phyloP scores from a whole-genome alignment of 1,140 invertebrate genomes.

The Ephestia elutella region DNA sequence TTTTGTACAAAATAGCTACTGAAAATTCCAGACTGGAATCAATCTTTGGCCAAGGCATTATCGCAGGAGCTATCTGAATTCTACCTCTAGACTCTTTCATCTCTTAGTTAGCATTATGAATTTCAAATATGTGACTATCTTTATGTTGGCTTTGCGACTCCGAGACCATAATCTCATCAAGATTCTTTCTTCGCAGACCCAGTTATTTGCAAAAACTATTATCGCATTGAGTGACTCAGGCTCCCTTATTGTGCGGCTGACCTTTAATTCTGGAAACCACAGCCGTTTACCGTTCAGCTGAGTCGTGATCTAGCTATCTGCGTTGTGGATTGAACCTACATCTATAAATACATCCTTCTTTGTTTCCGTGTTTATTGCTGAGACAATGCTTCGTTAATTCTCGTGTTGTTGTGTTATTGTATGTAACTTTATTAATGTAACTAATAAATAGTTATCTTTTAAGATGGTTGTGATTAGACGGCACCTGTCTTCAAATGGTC shows the following conservation, averaged over 20 bases:
- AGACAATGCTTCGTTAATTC: too few relatives aligned
- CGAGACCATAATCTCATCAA: background rate
- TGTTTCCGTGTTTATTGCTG: constrained; percentile 6
- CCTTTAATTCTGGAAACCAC: background rate
- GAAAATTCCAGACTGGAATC: too few relatives aligned
- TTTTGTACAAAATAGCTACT: too few relatives aligned
- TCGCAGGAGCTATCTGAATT: too few relatives aligned
- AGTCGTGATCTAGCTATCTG: background rate
- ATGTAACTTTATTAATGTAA: too few relatives aligned
- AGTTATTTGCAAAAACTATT: constrained; percentile 1
- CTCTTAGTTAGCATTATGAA: background rate
- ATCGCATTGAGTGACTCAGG: constrained; percentile 1
- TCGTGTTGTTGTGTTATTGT: too few relatives aligned
- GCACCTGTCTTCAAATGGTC: too few relatives aligned
- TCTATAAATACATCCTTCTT: constrained; percentile 7
- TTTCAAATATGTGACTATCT: too few relatives aligned
- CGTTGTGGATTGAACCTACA: constrained; percentile 1
- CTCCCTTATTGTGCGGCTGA: background rate
- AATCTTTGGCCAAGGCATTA: too few relatives aligned
- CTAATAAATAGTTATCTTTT: too few relatives aligned
- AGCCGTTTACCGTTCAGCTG: background rate
- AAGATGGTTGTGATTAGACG: too few relatives aligned
- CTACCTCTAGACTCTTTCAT: too few relatives aligned
- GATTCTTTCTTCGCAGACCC: background rate
- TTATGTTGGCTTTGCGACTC: background rate